Evolutionary conservation across 1,140 invertebrate species (phyloP).

Genomic region (Tigriopus japonicus): DNA sequence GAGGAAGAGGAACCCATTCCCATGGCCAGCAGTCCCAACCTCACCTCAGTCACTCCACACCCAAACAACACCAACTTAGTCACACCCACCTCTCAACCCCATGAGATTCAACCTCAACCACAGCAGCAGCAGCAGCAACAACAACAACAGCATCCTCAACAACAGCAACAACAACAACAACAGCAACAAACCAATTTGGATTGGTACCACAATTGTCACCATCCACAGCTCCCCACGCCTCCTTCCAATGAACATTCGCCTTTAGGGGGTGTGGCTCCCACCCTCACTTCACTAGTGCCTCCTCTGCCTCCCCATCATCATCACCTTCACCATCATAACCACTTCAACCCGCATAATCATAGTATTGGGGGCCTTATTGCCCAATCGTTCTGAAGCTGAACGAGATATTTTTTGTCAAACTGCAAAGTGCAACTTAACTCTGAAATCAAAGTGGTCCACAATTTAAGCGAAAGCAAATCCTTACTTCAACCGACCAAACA

Average conservation of each 20-base stretch:
- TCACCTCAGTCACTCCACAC: background rate
- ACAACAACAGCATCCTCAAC: background rate
- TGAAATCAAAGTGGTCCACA: no score
- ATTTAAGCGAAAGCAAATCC: no score
- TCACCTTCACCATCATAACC: conserved; percentile 20
- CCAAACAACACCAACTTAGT: no score
- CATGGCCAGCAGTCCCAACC: background rate
- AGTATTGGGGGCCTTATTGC: conserved; percentile 3
- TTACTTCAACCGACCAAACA: no score
- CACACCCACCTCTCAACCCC: no score
- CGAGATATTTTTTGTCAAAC: no score
- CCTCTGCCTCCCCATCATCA: conserved; percentile 32
- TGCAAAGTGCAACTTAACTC: no score
- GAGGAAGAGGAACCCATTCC: background rate
- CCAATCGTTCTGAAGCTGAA: background rate
- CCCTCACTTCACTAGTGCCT: conserved; percentile 20
- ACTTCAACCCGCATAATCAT: conserved; percentile 27
- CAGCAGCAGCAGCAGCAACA: no score
- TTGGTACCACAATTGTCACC: background rate
- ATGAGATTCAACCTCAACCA: no score
- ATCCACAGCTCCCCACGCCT: conserved; percentile 26
- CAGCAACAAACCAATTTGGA: background rate
- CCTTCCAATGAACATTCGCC: conserved; percentile 35
- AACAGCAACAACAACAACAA: background rate
- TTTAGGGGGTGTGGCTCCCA: conserved; percentile 33